Conservation (phyloP, 2,113 vertebrate species). For the Sterrhoptilus dennistouni region DNA sequence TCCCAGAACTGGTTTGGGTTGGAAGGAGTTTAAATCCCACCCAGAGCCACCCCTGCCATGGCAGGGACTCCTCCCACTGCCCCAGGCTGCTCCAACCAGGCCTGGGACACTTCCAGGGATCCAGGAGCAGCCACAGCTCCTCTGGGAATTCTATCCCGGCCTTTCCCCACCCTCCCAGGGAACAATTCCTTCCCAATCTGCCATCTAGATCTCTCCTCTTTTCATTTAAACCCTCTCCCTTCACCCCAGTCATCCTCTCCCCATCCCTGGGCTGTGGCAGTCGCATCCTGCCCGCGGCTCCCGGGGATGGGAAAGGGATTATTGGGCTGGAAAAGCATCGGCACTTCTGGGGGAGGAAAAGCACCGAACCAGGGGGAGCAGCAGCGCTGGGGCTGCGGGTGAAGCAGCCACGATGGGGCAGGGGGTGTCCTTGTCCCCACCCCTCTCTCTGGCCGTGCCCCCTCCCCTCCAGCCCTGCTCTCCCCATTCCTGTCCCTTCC, state of each 20-base stretch:
- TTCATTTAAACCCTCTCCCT: background rate
- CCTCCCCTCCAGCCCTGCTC: background rate
- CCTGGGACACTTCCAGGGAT: background rate
- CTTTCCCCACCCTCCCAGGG: background rate
- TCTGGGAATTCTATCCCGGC: background rate
- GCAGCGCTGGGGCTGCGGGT: background rate
- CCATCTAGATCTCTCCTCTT: background rate
- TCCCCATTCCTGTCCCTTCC: background rate
- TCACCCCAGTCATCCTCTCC: fast-evolving
- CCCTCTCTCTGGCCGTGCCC: background rate
- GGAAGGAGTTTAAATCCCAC: fast-evolving
- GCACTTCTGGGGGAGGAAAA: too few relatives aligned
- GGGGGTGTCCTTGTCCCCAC: background rate
- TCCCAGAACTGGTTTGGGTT: background rate
- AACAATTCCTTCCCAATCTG: background rate
- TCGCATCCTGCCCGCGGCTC: fast-evolving
- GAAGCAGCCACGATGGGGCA: fast-evolving
- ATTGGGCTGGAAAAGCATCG: fast-evolving
- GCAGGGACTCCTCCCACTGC: background rate
- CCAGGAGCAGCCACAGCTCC: background rate
- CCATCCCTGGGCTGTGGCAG: fast-evolving
- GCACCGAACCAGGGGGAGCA: fast-evolving
- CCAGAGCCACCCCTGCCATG: background rate
- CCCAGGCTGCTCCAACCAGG: background rate
- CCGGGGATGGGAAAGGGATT: fast-evolving